Conservation (phyloP, 2,113 vertebrate genomes). For the Cepphus grylle region DNA sequence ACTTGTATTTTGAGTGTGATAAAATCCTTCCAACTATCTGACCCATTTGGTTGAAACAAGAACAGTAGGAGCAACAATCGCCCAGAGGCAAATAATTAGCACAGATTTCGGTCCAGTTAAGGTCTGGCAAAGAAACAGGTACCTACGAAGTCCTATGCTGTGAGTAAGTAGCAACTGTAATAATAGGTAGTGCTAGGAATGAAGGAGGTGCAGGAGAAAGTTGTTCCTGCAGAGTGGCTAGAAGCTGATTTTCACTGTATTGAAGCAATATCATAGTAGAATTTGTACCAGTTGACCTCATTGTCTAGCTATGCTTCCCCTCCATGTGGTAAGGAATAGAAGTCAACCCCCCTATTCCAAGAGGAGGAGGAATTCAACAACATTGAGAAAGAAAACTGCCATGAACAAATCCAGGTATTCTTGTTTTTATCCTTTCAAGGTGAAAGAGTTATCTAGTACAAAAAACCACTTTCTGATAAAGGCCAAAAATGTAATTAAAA, state of each 20-base stretch:
- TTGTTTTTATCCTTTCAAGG: neutral
- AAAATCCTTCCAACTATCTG: neutral
- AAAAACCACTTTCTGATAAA: neutral
- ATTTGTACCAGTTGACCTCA: no score
- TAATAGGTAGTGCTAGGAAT: neutral
- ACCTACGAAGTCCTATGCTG: neutral
- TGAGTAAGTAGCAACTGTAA: neutral
- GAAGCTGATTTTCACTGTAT: neutral
- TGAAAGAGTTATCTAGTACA: neutral
- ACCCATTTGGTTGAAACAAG: neutral
- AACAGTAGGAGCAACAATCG: neutral
- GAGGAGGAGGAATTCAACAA: neutral
- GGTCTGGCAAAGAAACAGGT: conserved; percentile 19
- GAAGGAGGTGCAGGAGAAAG: neutral
- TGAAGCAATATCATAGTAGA: neutral
- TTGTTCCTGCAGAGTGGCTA: neutral
- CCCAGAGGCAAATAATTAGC: conserved; percentile 32
- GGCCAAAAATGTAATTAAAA: conserved; percentile 21
- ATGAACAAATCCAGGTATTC: neutral
- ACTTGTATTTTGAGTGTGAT: neutral
- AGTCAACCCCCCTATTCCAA: neutral
- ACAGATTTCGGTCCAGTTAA: neutral
- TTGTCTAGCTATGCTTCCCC: neutral
- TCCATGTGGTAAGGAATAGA: neutral
- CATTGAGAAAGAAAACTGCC: neutral